Conservation (phyloP, 2,888 invertebrate species). For the Linnaemya tessellans region DNA sequence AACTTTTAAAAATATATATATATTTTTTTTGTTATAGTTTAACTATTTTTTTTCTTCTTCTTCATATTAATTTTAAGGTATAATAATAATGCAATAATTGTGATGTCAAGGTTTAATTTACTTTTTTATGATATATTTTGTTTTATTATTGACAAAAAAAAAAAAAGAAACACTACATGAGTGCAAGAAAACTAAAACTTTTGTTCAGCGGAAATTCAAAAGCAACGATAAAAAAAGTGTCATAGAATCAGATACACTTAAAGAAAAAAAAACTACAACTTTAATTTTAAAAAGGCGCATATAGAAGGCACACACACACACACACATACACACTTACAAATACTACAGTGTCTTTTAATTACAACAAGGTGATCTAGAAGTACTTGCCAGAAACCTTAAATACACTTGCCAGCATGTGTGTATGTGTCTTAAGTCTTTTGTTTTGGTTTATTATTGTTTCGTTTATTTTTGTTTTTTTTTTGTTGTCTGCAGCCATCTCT, state of each 20-base stretch:
- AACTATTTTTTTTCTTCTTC: conserved; percentile 19
- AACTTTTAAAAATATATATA: not conserved
- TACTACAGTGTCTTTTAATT: not conserved
- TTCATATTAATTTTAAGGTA: conserved; percentile 38
- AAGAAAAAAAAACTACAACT: conserved; percentile 17
- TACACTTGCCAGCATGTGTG: not conserved
- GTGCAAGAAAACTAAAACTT: conserved; percentile 29
- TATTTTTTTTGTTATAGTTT: not conserved
- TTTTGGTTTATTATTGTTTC: too few relatives aligned
- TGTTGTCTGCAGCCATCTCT: not conserved
- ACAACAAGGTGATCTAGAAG: conserved; percentile 43
- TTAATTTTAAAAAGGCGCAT: not conserved
- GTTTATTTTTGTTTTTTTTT: not conserved
- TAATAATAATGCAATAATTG: conserved; percentile 62
- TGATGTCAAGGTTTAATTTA: conserved; percentile 66
- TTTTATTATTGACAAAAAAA: conserved; percentile 4
- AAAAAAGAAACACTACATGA: conserved; percentile 35
- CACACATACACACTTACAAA: too few relatives aligned
- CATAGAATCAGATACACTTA: conserved; percentile 40
- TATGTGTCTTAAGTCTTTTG: conserved; percentile 52
- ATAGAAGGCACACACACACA: not conserved
- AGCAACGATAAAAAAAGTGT: conserved; percentile 54
- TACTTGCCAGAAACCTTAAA: conserved; percentile 8
- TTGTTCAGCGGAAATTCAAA: conserved; percentile 67
- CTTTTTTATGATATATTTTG: not conserved